Evolutionary conservation across 2,113 vertebrate species (phyloP).

Genomic region (Tringa solitaria): DNA sequence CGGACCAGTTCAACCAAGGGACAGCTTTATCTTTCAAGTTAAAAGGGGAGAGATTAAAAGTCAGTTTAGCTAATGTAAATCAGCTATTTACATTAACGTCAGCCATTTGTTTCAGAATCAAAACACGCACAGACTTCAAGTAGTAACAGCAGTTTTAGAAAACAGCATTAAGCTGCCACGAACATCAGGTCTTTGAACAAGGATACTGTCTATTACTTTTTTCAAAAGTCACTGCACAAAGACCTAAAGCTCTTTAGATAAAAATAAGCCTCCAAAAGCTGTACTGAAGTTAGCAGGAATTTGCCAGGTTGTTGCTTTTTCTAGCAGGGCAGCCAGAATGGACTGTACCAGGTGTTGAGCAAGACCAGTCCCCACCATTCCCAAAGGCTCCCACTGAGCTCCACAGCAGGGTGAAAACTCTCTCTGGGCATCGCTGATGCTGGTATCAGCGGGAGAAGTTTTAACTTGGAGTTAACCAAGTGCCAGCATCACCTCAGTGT

Average conservation of each 20-base stretch:
- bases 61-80: background rate
- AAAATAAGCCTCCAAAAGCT: background rate
- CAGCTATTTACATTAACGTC: background rate
- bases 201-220: background rate
- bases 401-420: rapidly evolving
- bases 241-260: background rate
- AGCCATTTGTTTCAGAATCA: background rate
- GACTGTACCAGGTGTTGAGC: background rate
- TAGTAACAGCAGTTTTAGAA: background rate
- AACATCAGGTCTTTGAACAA: background rate
- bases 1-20: background rate
- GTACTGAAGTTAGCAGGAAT: background rate
- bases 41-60: background rate
- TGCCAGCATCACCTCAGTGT: background rate
- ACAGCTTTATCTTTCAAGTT: background rate
- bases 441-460: background rate
- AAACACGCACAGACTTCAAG: background rate
- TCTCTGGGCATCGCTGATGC: background rate
- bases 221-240: background rate
- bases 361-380: rapidly evolving
- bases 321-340: background rate
- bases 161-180: background rate
- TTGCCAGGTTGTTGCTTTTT: background rate
- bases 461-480: background rate
- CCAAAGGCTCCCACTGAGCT: background rate